Percentiles rank a stretch among this genome's conserved stretches.
Evolutionary conservation across 2,888 invertebrate genomes (phyloP).

Genomic region (Apamea anceps): DNA sequence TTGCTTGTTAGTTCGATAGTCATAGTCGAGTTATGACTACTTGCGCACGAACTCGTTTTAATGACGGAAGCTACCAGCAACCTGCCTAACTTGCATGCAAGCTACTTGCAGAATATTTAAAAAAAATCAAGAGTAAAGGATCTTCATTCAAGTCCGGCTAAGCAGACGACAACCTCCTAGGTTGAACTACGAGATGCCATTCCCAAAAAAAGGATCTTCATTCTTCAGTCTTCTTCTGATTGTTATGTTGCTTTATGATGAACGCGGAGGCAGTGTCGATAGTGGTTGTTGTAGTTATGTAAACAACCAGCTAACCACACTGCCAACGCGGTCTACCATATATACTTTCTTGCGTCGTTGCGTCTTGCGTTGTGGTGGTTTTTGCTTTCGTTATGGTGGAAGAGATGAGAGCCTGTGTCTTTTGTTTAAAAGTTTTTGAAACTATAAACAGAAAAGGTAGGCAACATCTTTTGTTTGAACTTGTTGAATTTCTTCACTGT

Average conservation of each 20-base stretch:
- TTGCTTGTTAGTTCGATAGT: conserved; percentile 4
- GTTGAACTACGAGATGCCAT: no score
- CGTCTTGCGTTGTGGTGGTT: conserved; percentile 14
- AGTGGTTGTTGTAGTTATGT: conserved; percentile 95
- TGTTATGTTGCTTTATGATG: conserved; percentile 75
- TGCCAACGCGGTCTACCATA: conserved; percentile 95
- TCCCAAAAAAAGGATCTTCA: neutral
- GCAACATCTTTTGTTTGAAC: conserved; percentile 40
- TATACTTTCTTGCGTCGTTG: conserved; percentile 56
- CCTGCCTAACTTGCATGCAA: neutral
- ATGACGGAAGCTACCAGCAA: neutral
- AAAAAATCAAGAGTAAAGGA: neutral
- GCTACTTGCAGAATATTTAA: conserved; percentile 4
- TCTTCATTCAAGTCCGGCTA: neutral
- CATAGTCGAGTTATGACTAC: neutral
- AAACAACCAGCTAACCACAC: conserved; percentile 99
- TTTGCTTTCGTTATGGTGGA: neutral
- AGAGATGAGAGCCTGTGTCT: conserved; percentile 45
- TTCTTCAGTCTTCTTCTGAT: conserved; percentile 26
- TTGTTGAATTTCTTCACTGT: neutral
- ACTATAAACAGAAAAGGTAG: conserved; percentile 31
- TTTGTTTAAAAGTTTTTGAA: conserved; percentile 26
- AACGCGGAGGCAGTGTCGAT: conserved; percentile 97
- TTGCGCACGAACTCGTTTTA: neutral
- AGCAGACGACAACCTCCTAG: no score